These are phyloP conservation scores for Sycobia sp. DNA, from an alignment of 1,140 invertebrate species.

Conservation along the genomic window DNA sequence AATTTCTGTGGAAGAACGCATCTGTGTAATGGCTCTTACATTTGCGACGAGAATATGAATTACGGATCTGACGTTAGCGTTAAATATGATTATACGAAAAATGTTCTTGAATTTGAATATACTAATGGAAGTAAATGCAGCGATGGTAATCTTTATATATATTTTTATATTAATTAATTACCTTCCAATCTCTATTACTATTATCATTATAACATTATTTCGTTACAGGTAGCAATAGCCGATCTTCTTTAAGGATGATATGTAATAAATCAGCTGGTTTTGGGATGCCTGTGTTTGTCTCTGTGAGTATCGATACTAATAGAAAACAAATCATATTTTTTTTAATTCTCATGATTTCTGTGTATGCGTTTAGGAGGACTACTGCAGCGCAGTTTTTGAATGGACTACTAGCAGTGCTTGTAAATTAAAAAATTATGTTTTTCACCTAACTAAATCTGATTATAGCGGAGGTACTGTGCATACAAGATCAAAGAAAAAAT, in stretches of 20 bases:
- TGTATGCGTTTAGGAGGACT: background rate
- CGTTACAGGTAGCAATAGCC: background rate
- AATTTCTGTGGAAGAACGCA: background rate
- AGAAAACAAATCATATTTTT: too few species aligned
- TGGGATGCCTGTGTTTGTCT: background rate
- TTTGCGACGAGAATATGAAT: background rate
- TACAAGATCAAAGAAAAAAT: too few species aligned
- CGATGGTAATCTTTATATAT: background rate
- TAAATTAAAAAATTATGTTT: background rate
- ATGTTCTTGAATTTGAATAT: background rate
- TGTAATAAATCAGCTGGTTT: background rate
- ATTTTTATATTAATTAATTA: background rate
- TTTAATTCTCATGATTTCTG: background rate
- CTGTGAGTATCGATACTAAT: too few species aligned
- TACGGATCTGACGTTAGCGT: background rate
- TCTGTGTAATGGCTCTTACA: background rate
- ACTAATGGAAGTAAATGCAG: background rate
- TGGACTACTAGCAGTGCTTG: background rate
- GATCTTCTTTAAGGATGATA: background rate
- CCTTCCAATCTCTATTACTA: too few species aligned
- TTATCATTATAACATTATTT: too few species aligned
- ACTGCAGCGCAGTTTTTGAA: background rate
- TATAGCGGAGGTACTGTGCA: too few species aligned
- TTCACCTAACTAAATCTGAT: too few species aligned
- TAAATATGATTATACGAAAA: background rate